Base-by-base conservation (phyloP, 2,888 invertebrate genomes). In the Drosophila neutralis region DNA sequence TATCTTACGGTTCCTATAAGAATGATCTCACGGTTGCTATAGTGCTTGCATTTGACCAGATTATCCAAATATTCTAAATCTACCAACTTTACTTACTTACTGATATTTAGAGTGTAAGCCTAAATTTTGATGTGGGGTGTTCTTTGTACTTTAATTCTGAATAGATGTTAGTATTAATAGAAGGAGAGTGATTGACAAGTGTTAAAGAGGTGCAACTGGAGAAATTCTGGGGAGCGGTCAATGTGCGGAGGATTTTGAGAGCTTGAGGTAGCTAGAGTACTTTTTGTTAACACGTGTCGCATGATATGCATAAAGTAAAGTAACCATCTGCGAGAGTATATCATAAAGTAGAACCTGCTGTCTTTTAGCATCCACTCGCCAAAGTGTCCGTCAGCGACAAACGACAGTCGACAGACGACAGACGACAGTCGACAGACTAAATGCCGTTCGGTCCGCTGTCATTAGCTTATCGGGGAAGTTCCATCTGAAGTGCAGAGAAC, bases 281-380 rank as follows among this genome's bases (percentile, higher is more conserved):
- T 15, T 33, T 52, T n/a, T 6, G 7, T 13, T 15, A 31, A 29
- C 10, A 10, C 49, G 8, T 18, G 8, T 33, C 33, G 10, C 21
- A 53, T 33, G 15, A 15, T 21, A 8, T 53, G 33, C 33, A 4
- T 10, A 33, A 18, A 8, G n/a, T 4, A 6, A 11, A 36, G n/a
- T 27, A 10, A 18, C 54, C 24, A 24, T 11, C 11, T 36, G 36
- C 11, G 40, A 59, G 35, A 6, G 59, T 18, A 33, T 33, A 24
- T 27, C 21, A 35, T 21, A 29, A 52, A 48, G 45, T 53, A 70
- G 45, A 48, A 27, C 54, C 27, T 4, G 29, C 29, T 36, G 66
- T 63, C 54, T 74, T 74, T 83, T 88, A 67, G 77, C 83, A 83
- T 83, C 63, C 86, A 86, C 83, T 87, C 78, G 84, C 70, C 86